Evolutionary conservation across 2,888 invertebrate genomes (phyloP), one percentile per base, ranked within the genome.

Genomic region (Steinernema hermaphroditum): DNA sequence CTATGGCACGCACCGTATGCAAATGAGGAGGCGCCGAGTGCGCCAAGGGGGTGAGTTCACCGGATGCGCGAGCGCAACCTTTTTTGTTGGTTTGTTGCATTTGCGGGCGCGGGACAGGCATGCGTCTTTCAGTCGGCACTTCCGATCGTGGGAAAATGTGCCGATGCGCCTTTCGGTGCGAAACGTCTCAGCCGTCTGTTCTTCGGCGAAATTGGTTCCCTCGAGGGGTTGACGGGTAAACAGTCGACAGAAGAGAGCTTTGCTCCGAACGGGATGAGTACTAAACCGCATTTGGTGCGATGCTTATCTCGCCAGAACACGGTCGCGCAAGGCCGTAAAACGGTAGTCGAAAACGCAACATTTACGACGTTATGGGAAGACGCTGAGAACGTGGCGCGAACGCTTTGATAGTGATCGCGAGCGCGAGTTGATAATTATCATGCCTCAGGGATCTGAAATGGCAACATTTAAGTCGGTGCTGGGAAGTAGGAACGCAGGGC

Each of bases 281-380:
- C 62, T 22, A 62, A 62, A 62, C 62, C 62, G 62, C 62, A 62
- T 9, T 62, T 27, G 62, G 62, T 62, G 27, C 62, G 62, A 29
- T 29, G 9, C 32, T 62, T 62, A 24, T 29, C 29, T 9, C 16
- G 16, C 16, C 62, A 29, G 62, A 62, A 62, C 62, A 62, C 62
- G 62, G 32, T 62, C 62, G 62, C 32, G 62, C 62, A 32, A 62
- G 32, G 62, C 62, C 62, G 62, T 62, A 62, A 62, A 62, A 62
- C 62, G 62, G 62, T 62, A 62, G 62, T 62, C 62, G 29, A 62
- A 62, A 62, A 62, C 62, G 62, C 62, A 62, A 62, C 62, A 62
- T 62, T 62, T 62, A 62, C 62, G 62, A 62, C 34, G 62, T 62
- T 62, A 32, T 62, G 62, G 62, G 62, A 62, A 62, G 62, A 62